A percentile compares a stretch with the other conserved stretches of the same genome.
Conservation (phyloP, 2,113 vertebrate genomes). For the Bungarus multicinctus region DNA sequence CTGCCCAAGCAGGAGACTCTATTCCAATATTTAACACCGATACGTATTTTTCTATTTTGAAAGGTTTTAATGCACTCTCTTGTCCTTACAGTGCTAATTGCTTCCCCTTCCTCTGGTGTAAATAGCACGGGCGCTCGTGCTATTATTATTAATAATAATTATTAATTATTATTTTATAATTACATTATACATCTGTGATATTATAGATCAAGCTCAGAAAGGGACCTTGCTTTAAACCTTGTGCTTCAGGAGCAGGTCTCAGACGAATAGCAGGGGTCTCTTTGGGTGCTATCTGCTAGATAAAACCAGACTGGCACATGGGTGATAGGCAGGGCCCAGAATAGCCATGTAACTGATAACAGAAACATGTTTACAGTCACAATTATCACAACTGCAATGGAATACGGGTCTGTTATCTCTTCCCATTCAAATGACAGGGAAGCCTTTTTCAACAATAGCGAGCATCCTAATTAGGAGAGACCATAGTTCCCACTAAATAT, state of each 20-base stretch:
- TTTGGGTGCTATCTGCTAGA: conserved; percentile 6
- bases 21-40: neutral
- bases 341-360: conserved; percentile 19
- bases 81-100: neutral
- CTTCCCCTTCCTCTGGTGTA: neutral
- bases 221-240: neutral
- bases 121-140: neutral
- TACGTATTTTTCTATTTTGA: neutral
- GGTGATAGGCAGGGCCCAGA: conserved; percentile 34
- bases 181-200: no score
- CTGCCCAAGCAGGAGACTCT: no score
- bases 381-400: neutral
- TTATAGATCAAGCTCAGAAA: neutral
- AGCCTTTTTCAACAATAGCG: neutral
- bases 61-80: neutral
- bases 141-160: no score
- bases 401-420: neutral
- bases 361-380: neutral
- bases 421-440: neutral
- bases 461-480: neutral
- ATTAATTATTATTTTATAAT: no score
- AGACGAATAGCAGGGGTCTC: conserved; percentile 28
- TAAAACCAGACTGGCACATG: neutral
- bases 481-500: no score
- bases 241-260: neutral